Evolutionary conservation across 1,140 invertebrate genomes (phyloP), one percentile per base, ranked within the genome.

Genomic region (Mylabris phalerata): DNA sequence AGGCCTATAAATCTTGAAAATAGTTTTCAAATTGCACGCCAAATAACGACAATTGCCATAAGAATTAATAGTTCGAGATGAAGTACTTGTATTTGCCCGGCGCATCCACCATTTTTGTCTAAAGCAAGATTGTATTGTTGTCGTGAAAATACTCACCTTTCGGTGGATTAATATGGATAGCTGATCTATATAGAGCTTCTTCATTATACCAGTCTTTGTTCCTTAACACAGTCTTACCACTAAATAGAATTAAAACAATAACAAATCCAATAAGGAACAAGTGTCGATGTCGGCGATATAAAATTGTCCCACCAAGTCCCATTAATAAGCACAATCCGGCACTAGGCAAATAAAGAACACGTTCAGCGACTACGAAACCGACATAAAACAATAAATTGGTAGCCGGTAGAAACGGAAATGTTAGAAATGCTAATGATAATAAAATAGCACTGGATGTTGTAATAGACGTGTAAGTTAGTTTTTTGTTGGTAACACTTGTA

Each of bases 311-410:
- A 3, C 87, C 90, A 41, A 92, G 78, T 11, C 89, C 92, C 10
- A 93, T 77, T 42, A 97, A 78, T 62, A 98, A 80, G 76, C 93
- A 97, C 75, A 90, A 95, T 38, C 96, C 96, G 64, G 98, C 90
- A 75, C 93, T 97, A 27, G 95, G 95, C 68, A 96, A 82, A 75
- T 98, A 98, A 19, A 98, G 80, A 50, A 98, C 89, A 60, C 95
- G 80, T 77, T 98, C 95, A 39, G 95, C 95, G 6, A 98, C 90
- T 25, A 98, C 94, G 74, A 98, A 98, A 5, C 95, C 95, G 54
- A 98, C 95, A 68, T 95, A 95, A 78, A 98, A 96, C 73, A 97
- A 86, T 50, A 87, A 75, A 80, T 98, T 98, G 55, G 90, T 89
- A 9, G 95, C 94, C 42, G 95, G 95, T 61, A 98, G 77, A 75